Evolutionary conservation across 2,888 invertebrate genomes (phyloP).

Genomic region (Metallyticus violacea): DNA sequence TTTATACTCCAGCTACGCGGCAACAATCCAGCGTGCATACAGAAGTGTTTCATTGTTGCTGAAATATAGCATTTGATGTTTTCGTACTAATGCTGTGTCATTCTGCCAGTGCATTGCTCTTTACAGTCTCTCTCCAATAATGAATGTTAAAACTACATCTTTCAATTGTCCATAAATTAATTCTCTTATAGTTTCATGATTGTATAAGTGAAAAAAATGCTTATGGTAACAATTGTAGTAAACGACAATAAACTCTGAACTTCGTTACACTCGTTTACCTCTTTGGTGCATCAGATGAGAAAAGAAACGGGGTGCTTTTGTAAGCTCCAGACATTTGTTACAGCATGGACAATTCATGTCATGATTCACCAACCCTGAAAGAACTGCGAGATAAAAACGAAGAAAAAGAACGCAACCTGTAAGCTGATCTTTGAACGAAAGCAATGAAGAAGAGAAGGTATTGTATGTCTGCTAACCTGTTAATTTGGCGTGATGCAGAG

Average conservation of each 20-base stretch:
- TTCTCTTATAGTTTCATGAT: neutral
- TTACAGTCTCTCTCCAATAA: too few relatives aligned
- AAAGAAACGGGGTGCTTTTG: neutral
- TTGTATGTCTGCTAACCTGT: neutral
- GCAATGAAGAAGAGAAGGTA: neutral
- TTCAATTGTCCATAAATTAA: neutral
- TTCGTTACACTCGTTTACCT: too few relatives aligned
- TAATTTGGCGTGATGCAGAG: neutral
- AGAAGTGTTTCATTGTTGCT: too few relatives aligned
- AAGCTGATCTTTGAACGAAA: neutral
- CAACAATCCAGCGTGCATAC: too few relatives aligned
- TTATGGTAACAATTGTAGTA: neutral
- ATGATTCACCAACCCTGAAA: neutral
- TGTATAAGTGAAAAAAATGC: neutral
- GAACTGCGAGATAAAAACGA: neutral
- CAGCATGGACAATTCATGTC: neutral
- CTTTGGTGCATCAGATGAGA: neutral
- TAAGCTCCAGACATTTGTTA: too few relatives aligned
- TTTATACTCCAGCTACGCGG: too few relatives aligned
- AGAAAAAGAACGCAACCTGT: too few relatives aligned
- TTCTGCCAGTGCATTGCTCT: neutral
- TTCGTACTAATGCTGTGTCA: neutral
- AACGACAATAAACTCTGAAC: neutral
- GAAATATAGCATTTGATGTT: too few relatives aligned
- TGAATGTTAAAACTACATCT: neutral